Base-by-base conservation (phyloP, 2,113 vertebrate species). In the Probosciger aterrimus region DNA sequence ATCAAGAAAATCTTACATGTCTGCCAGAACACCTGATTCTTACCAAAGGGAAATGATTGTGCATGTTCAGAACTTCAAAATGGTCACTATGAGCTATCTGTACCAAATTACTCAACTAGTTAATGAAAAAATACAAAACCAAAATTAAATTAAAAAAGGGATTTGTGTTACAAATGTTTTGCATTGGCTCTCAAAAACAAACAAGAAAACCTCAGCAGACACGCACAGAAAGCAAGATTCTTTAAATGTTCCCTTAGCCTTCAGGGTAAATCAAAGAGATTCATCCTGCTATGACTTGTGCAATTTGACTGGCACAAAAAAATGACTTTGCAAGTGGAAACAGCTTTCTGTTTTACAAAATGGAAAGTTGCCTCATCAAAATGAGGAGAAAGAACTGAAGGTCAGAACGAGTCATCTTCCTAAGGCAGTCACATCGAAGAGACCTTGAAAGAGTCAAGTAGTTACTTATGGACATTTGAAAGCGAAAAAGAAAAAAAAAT, bases 241-340 rank as follows among this genome's bases (percentile, higher is more conserved):
- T 64, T 92, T 46, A 86, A 88, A 83, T 0, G 1, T 19, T 76
- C 37, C 86, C 50, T 73, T 23, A 79, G 70, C 69, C 62, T 96
- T 82, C 62, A 22, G 12, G n/a, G 59, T 77, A 94, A 95, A 93
- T 89, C 69, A 93, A 39, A 57, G 49, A 85, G 44, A 92, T 91
- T 89, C 86, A 69, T 77, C 75, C 73, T 79, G n/a, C 69, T 76
- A 73, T 14, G 18, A 88, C 70, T 94, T 81, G 43, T 82, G 59
- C 77, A 92, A 88, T 90, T 82, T 78, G 73, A 83, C 60, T 87
- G 77, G 73, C 68, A 95, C 88, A 92, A 93, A 90, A 83, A 75
- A 95, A 92, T 70, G 44, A 88, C 91, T 96, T 91, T 96, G 81
- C 91, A 95, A 94, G 74, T 88, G 95, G 96, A 96, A 96, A 93